Conservation (phyloP, 2,113 vertebrate species). For the cat (Felis catus) region DNA sequence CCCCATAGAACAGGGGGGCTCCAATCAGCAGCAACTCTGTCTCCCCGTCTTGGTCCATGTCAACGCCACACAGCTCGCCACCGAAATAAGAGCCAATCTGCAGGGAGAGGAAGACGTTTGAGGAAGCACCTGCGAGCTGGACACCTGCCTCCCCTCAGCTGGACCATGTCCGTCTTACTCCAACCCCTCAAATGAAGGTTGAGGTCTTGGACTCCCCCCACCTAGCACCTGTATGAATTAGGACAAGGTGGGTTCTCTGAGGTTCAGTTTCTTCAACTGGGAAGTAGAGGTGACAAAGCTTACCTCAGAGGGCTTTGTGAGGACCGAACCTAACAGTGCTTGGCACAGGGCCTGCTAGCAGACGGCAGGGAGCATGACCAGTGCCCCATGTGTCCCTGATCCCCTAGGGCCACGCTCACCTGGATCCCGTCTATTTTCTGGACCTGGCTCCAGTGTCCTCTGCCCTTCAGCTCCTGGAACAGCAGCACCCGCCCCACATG, state of each 20-base stretch:
- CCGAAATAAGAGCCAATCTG: constrained; percentile 92
- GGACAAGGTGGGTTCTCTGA: background rate
- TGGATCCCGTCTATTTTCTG: constrained; percentile 75
- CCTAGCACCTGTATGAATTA: background rate
- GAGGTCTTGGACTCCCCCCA: background rate
- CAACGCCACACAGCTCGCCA: constrained; percentile 87
- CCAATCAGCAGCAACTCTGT: constrained; percentile 89
- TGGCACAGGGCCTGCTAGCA: background rate
- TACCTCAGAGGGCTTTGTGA: background rate
- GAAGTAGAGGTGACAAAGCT: background rate
- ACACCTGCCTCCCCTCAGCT: too few species aligned
- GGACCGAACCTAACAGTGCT: background rate
- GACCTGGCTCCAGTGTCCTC: constrained; percentile 64
- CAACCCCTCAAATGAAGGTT: background rate
- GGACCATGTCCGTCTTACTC: background rate
- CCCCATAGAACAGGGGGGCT: constrained; percentile 84
- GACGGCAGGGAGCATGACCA: accelerated
- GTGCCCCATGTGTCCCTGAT: accelerated
- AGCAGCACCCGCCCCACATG: constrained; percentile 78
- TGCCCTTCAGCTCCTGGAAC: constrained; percentile 50
- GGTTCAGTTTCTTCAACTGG: background rate
- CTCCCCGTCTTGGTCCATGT: constrained; percentile 77
- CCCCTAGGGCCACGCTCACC: constrained; percentile 51
- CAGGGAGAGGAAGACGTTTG: constrained; percentile 1
- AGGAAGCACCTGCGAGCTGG: background rate